Evolutionary conservation across 2,113 vertebrate genomes (phyloP).

Genomic region (Larimichthys polyactis): DNA sequence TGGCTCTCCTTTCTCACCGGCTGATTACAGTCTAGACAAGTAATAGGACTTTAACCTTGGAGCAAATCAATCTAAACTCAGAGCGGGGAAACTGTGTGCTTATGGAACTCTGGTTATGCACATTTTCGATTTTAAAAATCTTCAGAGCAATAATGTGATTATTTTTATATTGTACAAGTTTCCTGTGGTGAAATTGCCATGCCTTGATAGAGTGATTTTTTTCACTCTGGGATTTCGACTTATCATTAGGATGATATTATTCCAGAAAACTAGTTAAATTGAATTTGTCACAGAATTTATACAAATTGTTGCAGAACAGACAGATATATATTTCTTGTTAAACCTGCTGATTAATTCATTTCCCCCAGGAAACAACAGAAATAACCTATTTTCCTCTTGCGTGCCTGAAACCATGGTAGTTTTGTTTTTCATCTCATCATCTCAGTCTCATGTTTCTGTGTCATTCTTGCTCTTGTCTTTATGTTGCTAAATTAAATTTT

Average conservation of each 20-base stretch:
- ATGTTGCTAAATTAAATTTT: background rate
- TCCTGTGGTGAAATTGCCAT: constrained; percentile 44
- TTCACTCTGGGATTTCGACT: constrained; percentile 2
- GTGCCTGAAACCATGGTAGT: background rate
- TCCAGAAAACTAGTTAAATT: constrained; percentile 35
- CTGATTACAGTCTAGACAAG: constrained; percentile 1
- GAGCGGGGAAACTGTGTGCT: background rate
- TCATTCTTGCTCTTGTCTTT: background rate
- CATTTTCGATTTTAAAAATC: constrained; percentile 40
- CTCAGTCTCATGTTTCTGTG: background rate
- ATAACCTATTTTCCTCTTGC: constrained; percentile 7
- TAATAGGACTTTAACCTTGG: constrained; percentile 41
- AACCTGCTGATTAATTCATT: constrained; percentile 51
- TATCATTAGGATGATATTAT: constrained; percentile 29
- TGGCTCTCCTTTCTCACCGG: background rate
- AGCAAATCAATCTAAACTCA: constrained; percentile 36
- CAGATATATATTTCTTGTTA: constrained; percentile 21
- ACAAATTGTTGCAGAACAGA: constrained; percentile 33
- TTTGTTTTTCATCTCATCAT: background rate
- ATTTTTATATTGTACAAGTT: constrained; percentile 32
- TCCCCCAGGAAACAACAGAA: constrained; percentile 33
- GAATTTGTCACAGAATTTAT: constrained; percentile 43
- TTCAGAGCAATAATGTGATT: constrained; percentile 46
- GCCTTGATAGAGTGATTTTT: constrained; percentile 9
- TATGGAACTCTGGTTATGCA: constrained; percentile 14